Evolutionary conservation across 2,113 vertebrate genomes (phyloP), one percentile per base, ranked within the genome.

Genomic region (Notarius quadriscutis): DNA sequence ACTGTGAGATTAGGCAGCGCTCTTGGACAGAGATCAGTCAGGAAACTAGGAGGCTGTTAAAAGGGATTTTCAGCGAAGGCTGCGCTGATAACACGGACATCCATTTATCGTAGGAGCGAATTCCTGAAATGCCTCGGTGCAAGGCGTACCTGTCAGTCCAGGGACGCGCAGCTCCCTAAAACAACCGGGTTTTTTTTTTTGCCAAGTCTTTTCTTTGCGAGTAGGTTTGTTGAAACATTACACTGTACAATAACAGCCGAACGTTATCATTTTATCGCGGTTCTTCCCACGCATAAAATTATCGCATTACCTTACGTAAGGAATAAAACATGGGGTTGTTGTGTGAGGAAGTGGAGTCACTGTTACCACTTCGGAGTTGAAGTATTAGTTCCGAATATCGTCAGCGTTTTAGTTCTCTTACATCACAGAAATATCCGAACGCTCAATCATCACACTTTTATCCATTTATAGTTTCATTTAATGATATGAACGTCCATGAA

Each of bases 21-120:
- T 84, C 82, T 67, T 75, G 81, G 65, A 81, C 55, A 12, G 18
- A 67, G 82, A 74, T 87, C 63, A 84, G 88, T 86, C 41, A 55
- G 48, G 75, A 63, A 81, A 65, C 34, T 50, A 58, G 20, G 83
- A 53, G 30, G 62, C 55, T 22, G 17, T 74, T 27, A 81, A 86
- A 81, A 80, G 51, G n/a, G 41, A 14, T 83, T 77, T 50, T 86
- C 62, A 5, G 18, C 12, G 58, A 82, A 20, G 51, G 69, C 58
- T 82, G 84, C 41, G 60, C 80, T 51, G 79, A 86, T 67, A 51
- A 48, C 84, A 50, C 15, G 17, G 60, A 60, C 72, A 57, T 74
- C 25, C 88, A 80, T 81, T 81, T 81, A 87, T 62, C 20, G 48
- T 72, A 69, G 18, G 15, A 60, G 75, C 41, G 12, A 74, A 80